Conservation (phyloP, 2,797 vertebrate genomes). For the Malurus splendens region DNA sequence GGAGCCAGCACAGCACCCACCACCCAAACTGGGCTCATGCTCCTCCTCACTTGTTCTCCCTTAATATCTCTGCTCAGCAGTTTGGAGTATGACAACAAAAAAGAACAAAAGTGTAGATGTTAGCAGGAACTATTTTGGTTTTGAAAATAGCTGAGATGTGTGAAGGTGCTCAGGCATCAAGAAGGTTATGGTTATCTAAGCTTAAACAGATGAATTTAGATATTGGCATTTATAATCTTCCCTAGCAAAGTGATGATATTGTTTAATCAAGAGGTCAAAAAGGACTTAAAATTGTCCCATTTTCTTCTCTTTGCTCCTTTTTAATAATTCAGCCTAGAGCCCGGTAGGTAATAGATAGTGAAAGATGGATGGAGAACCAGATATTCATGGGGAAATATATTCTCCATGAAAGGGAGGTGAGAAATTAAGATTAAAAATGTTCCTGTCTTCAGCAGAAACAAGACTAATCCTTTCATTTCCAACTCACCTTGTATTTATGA, state of each 20-base stretch:
- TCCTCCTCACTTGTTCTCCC: neutral
- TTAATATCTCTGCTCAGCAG: neutral
- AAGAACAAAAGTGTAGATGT: neutral
- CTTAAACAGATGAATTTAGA: neutral
- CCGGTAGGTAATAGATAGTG: neutral
- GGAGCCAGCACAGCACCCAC: neutral
- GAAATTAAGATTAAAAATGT: conserved; percentile 39
- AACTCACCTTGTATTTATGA: conserved; percentile 40
- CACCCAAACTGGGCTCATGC: neutral
- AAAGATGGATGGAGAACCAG: conserved; percentile 4
- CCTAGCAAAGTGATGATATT: neutral
- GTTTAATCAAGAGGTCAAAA: conserved; percentile 28
- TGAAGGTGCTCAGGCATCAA: neutral
- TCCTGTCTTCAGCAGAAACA: neutral
- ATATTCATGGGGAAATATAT: neutral
- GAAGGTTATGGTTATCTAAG: neutral
- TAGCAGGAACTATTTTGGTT: neutral
- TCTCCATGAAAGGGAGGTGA: neutral
- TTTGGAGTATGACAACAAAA: neutral
- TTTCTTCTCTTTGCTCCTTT: conserved; percentile 4
- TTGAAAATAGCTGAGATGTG: neutral
- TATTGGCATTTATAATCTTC: neutral
- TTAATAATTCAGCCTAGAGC: neutral
- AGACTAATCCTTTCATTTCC: conserved; percentile 17
- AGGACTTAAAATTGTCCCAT: neutral